Conservation (phyloP, 2,113 vertebrate species). For the Pimephales promelas region DNA sequence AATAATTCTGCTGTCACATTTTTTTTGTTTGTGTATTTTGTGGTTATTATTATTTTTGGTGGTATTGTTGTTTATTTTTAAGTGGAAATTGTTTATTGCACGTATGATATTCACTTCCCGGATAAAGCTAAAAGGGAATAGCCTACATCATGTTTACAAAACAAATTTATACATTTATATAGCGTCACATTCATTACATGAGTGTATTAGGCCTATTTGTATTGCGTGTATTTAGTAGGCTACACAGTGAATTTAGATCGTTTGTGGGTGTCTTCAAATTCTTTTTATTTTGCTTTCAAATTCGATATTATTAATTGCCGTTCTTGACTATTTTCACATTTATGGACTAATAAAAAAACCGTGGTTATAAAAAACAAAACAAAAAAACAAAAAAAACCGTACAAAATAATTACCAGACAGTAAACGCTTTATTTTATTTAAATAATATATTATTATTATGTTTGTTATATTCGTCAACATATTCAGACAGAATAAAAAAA, state of each 20-base stretch:
- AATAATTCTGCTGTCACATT: background rate
- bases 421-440: background rate
- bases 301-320: background rate
- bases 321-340: background rate
- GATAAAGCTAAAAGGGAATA: background rate
- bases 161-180: background rate
- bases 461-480: background rate
- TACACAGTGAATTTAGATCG: background rate
- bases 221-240: background rate
- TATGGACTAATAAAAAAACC: background rate
- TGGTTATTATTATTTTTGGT: background rate
- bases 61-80: background rate
- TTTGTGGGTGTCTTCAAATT: background rate
- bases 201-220: background rate
- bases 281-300: background rate
- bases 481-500: background rate
- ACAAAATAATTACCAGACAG: background rate
- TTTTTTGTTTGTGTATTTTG: background rate
- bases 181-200: background rate
- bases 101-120: no score
- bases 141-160: background rate
- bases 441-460: background rate
- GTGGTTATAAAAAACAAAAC: no score
- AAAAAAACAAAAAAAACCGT: no score
- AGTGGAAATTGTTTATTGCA: background rate